phyloP scores from a whole-genome alignment of 2,797 vertebrate genomes.

The Anabacerthia variegaticeps region DNA sequence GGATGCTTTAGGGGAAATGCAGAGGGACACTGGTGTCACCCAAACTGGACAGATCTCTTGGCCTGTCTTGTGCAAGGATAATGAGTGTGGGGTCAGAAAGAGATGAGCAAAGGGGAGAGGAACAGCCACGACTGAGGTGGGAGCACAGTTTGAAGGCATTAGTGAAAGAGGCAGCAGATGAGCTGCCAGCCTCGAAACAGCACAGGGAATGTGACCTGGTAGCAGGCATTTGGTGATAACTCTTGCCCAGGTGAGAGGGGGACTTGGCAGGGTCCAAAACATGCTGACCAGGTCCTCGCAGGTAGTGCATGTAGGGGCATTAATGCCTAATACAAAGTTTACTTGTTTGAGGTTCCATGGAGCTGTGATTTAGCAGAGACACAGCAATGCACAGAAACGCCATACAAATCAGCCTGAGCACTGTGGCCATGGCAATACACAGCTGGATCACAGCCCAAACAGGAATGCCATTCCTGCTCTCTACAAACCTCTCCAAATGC shows the following conservation, averaged over 20 bases:
- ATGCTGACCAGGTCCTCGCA: not conserved
- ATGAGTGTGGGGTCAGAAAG: not conserved
- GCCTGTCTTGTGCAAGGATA: not conserved
- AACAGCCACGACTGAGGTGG: not conserved
- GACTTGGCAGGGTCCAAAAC: not conserved
- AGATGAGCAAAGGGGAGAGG: not conserved
- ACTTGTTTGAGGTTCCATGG: not conserved
- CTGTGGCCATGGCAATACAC: not conserved
- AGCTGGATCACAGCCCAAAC: not conserved
- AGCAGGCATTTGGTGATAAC: not conserved
- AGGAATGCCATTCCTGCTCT: not conserved
- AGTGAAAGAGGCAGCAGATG: not conserved
- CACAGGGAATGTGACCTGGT: not conserved
- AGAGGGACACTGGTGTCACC: not conserved
- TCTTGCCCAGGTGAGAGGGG: not conserved
- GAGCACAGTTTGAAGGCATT: not conserved
- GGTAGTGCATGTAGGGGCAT: accelerated
- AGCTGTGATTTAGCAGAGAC: not conserved
- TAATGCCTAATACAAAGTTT: not conserved
- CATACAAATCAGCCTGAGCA: not conserved
- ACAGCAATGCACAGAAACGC: not conserved
- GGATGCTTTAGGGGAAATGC: not conserved
- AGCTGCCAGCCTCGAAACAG: not conserved
- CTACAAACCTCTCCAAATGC: not conserved
- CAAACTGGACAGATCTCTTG: not conserved